These are phyloP conservation scores for Idris sp. DNA, from an alignment of 1,140 invertebrate genomes.

Conservation along the genomic window DNA sequence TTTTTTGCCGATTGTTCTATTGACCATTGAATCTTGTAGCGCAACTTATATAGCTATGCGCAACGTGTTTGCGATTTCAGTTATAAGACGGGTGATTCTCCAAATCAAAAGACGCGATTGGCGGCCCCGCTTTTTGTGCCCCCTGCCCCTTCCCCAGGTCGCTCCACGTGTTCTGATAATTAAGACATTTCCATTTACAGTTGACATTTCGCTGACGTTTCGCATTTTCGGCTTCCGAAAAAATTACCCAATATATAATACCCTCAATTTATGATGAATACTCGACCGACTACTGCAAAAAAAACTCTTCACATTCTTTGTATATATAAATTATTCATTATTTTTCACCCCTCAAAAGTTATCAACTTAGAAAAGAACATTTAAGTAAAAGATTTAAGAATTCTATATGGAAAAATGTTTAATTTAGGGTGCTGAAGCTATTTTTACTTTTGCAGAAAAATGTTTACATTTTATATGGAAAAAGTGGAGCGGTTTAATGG, in stretches of 20 bases:
- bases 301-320: constrained; percentile 50
- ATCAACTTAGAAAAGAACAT: too few species aligned
- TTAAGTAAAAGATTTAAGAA: too few species aligned
- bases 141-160: constrained; percentile 45
- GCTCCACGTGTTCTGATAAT: constrained; percentile 72
- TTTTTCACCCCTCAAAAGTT: too few species aligned
- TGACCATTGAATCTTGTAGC: constrained; percentile 38
- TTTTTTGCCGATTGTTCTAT: constrained; percentile 31
- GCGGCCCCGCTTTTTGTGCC: constrained; percentile 48
- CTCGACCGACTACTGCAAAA: constrained; percentile 27
- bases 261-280: constrained; percentile 66
- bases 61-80: constrained; percentile 43
- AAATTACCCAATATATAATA: constrained; percentile 67
- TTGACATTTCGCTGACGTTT: constrained; percentile 62
- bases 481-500: constrained; percentile 47
- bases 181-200: constrained; percentile 75
- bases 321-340: too few species aligned
- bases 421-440: too few species aligned
- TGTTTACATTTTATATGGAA: constrained; percentile 41
- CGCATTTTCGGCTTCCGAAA: constrained; percentile 62
- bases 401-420: too few species aligned
- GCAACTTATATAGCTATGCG: constrained; percentile 54
- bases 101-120: constrained; percentile 54
- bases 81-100: constrained; percentile 41
- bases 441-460: too few species aligned